Conservation (phyloP, 2,888 invertebrate genomes). For the Choristoneura rosaceana region DNA sequence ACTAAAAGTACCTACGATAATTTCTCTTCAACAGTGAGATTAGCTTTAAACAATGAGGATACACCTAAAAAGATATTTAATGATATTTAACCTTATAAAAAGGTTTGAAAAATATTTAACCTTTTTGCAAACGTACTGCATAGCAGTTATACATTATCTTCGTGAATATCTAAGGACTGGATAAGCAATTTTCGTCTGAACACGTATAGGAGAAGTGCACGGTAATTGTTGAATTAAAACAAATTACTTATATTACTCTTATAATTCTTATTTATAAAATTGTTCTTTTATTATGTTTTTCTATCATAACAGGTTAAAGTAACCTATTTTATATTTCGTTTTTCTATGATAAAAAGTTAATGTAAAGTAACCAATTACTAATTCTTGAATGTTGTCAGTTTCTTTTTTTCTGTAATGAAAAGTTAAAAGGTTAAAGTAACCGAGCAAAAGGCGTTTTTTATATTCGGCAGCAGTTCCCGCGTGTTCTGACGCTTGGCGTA, state of each 20-base stretch:
- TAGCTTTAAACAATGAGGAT: neutral
- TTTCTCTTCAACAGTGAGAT: neutral
- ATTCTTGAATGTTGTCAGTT: no score
- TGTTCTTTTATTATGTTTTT: no score
- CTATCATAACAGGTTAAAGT: no score
- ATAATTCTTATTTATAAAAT: no score
- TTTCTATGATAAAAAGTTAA: no score
- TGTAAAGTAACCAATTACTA: no score
- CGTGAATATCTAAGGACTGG: neutral
- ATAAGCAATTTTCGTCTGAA: no score
- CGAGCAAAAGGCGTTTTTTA: slow-evolving; percentile 20
- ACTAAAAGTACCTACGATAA: neutral
- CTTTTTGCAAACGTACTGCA: neutral
- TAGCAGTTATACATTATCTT: no score
- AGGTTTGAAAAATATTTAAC: neutral
- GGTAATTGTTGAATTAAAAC: no score
- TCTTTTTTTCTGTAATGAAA: neutral
- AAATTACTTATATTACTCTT: no score
- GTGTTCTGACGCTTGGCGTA: slow-evolving; percentile 33
- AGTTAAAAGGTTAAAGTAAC: slow-evolving; percentile 18
- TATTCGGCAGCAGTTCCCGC: slow-evolving; percentile 21
- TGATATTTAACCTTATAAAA: neutral
- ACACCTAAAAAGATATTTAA: neutral
- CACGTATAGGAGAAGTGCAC: no score
- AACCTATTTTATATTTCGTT: no score